These are phyloP conservation scores for Ictalurus punctatus DNA, from an alignment of 2,113 vertebrate genomes.

Conservation along the genomic window DNA sequence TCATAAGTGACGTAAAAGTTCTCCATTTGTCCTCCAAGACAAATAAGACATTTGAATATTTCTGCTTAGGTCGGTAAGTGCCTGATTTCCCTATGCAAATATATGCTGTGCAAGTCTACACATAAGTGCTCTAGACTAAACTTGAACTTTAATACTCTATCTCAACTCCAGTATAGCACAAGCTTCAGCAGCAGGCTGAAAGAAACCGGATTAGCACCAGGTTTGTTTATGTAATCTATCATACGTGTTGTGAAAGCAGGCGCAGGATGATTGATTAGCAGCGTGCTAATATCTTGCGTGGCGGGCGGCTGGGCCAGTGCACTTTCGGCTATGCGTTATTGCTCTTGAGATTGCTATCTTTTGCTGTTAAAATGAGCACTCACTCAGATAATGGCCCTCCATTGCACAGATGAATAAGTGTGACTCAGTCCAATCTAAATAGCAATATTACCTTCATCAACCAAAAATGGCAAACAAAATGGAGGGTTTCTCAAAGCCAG, in stretches of 20 bases:
- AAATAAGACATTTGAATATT: constrained; percentile 24
- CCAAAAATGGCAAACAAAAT: constrained; percentile 51
- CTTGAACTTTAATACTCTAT: constrained; percentile 14
- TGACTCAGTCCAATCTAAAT: constrained; percentile 69
- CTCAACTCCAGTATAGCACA: constrained; percentile 29
- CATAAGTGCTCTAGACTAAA: constrained; percentile 7
- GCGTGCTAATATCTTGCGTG: constrained; percentile 34
- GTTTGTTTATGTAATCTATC: constrained; percentile 60
- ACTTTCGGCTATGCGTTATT: constrained; percentile 59
- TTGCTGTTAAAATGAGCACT: constrained; percentile 64
- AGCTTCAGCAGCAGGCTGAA: constrained; percentile 36
- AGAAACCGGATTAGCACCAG: constrained; percentile 40
- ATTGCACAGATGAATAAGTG: constrained; percentile 64
- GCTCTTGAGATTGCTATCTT: constrained; percentile 72
- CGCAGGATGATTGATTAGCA: constrained; percentile 53
- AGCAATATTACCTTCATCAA: constrained; percentile 60
- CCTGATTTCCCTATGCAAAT: constrained; percentile 38
- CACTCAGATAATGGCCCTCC: constrained; percentile 63
- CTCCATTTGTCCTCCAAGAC: constrained; percentile 12
- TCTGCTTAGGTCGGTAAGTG: constrained; percentile 10
- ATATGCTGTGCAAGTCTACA: constrained; percentile 3
- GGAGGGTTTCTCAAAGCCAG: constrained; percentile 59
- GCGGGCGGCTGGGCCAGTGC: constrained; percentile 29
- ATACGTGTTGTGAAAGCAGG: constrained; percentile 35
- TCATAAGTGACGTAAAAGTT: constrained; percentile 8